These are phyloP conservation scores for Bombus balteatus DNA, from an alignment of 1,140 invertebrate genomes.

Conservation along the genomic window DNA sequence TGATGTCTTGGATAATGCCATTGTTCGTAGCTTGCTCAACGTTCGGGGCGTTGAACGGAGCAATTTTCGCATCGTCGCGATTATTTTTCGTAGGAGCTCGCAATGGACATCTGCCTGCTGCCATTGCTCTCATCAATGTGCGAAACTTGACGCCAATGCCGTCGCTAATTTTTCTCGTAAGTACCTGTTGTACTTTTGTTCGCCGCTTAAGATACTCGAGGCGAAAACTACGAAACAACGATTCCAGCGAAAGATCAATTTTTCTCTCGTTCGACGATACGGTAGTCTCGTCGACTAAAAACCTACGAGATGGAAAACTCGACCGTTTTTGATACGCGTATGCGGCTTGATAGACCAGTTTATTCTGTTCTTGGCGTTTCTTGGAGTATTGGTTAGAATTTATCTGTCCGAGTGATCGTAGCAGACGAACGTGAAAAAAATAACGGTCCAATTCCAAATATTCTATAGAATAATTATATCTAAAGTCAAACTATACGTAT, in stretches of 20 bases:
- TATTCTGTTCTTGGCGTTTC: no score
- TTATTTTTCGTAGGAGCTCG: conserved; percentile 96
- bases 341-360: no score
- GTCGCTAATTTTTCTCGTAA: conserved; percentile 93
- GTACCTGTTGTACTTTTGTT: conserved; percentile 47
- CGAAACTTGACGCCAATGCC: conserved; percentile 92
- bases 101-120: conserved; percentile 93
- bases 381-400: no score
- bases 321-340: not conserved
- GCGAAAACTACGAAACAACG: no score
- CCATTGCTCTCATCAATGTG: conserved; percentile 93
- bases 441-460: no score
- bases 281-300: not conserved
- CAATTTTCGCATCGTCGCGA: conserved; percentile 94
- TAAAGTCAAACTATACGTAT: no score
- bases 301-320: not conserved
- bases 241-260: no score
- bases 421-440: no score
- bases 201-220: no score
- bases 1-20: conserved; percentile 91
- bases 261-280: no score
- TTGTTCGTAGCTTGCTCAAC: conserved; percentile 93
- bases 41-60: conserved; percentile 93
- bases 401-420: no score
- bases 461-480: no score